Conservation (phyloP, 2,113 vertebrate species). For the Scortum barcoo region DNA sequence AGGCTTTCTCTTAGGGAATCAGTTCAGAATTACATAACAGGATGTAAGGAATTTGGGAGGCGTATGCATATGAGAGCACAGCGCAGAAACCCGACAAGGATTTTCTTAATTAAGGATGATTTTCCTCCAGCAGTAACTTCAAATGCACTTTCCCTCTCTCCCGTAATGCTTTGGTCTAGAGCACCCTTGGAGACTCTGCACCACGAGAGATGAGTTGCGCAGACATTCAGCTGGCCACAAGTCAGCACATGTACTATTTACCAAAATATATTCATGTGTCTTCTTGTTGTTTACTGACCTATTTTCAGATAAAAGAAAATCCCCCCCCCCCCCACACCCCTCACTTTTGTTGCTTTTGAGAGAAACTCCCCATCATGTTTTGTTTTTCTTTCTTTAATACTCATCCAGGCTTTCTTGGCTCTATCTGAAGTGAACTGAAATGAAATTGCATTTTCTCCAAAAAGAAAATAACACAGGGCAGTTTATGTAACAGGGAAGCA, state of each 20-base stretch:
- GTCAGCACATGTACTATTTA: constrained; percentile 42
- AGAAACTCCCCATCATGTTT: constrained; percentile 42
- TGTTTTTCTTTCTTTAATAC: constrained; percentile 41
- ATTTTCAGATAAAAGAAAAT: constrained; percentile 59
- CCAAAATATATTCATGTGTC: constrained; percentile 48
- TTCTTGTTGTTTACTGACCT: constrained; percentile 47
- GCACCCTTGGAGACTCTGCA: constrained; percentile 33
- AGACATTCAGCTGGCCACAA: constrained; percentile 55
- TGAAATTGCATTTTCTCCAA: constrained; percentile 51
- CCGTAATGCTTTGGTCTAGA: constrained; percentile 37
- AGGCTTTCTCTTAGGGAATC: constrained; percentile 59
- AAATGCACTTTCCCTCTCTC: constrained; percentile 48
- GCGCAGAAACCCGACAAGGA: constrained; percentile 26
- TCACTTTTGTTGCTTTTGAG: constrained; percentile 17
- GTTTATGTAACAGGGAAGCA: constrained; percentile 45
- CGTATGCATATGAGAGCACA: constrained; percentile 39
- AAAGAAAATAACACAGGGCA: constrained; percentile 42
- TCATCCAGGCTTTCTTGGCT: constrained; percentile 29
- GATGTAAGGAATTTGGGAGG: constrained; percentile 56
- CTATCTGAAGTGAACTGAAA: constrained; percentile 48
- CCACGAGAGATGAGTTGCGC: constrained; percentile 35
- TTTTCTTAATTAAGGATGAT: constrained; percentile 66
- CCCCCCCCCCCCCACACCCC: neutral
- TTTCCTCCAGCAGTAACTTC: constrained; percentile 36
- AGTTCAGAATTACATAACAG: constrained; percentile 63